Evolutionary conservation across 2,113 vertebrate genomes (phyloP).

Genomic region (Brachyhypopomus occidentalis): DNA sequence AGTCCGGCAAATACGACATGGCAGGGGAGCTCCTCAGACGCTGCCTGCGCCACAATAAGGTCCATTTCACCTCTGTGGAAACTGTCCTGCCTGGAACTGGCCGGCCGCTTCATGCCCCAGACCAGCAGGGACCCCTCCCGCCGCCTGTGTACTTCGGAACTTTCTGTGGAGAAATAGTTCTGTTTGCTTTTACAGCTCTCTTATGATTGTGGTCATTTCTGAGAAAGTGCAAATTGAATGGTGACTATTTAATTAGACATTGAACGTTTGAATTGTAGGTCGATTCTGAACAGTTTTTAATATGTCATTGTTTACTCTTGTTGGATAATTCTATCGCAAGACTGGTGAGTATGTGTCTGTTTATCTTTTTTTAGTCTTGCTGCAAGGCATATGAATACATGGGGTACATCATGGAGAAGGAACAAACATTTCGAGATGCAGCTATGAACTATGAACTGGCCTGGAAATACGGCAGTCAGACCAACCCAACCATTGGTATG

Average conservation of each 20-base stretch:
- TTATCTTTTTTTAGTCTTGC: constrained; percentile 81
- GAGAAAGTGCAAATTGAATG: too few relatives aligned
- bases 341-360: constrained; percentile 24
- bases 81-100: neutral
- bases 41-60: constrained; percentile 92
- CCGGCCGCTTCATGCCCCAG: neutral
- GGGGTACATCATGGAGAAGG: constrained; percentile 98
- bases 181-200: neutral
- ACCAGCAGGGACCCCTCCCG: neutral
- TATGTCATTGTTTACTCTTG: neutral
- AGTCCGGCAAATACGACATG: constrained; percentile 95
- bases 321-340: neutral
- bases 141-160: neutral
- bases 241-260: too few relatives aligned
- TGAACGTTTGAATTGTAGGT: too few relatives aligned
- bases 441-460: constrained; percentile 94
- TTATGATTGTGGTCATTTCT: too few relatives aligned
- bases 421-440: constrained; percentile 91
- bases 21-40: constrained; percentile 88
- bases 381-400: constrained; percentile 97
- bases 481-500: constrained; percentile 87
- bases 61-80: constrained; percentile 52
- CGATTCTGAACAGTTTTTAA: too few relatives aligned
- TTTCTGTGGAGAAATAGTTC: neutral
- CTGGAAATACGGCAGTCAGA: constrained; percentile 91